Base-by-base conservation (phyloP, 2,797 vertebrate genomes). In the Poliocrania exsul region DNA sequence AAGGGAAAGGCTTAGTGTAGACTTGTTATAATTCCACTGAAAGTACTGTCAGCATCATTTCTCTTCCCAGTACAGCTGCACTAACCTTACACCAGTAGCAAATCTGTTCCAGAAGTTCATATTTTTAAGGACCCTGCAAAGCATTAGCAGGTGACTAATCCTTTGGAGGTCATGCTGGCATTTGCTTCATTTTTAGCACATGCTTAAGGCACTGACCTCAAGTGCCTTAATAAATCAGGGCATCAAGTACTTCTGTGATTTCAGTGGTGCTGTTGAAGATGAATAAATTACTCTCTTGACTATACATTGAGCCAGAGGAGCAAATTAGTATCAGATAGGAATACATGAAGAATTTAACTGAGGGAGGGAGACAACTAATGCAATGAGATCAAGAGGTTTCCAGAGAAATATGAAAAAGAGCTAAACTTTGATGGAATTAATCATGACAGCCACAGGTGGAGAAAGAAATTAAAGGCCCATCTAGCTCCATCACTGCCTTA, bases 171-270 rank as follows among this genome's bases (percentile, higher is more conserved):
- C 23, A 3, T 40, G 47, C 73, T 86, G 58, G 87, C 54, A 79
- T 83, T 90, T 90, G 24, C 66, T 95, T 93, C 69, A 79, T 86
- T 95, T 95, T 95, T 93, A 93, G 80, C 85, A 81, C 47, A 70
- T 72, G 80, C 90, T 93, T 81, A 93, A 90, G 85, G 95, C 85
- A 84, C 70, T 91, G 94, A 96, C 88, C 93, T 91, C 31, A 70
- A 96, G 73, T 88, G 54, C 90, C 90, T 93, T 86, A 88, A 94
- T 93, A 95, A 93, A 95, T 91, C 82, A 95, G 90, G 47, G 61
- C 88, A 94, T 92, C 82, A 83, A 91, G 93, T 75, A 74, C 87
- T 86, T 92, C 58, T 95, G 82, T 90, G 93, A 92, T 88, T 95
- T 92, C 91, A 78, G 62, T 64, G 44, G 69, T 72, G 62, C 73